phyloP scores from a whole-genome alignment of 2,113 vertebrate species.

The Erpornis zantholeuca region DNA sequence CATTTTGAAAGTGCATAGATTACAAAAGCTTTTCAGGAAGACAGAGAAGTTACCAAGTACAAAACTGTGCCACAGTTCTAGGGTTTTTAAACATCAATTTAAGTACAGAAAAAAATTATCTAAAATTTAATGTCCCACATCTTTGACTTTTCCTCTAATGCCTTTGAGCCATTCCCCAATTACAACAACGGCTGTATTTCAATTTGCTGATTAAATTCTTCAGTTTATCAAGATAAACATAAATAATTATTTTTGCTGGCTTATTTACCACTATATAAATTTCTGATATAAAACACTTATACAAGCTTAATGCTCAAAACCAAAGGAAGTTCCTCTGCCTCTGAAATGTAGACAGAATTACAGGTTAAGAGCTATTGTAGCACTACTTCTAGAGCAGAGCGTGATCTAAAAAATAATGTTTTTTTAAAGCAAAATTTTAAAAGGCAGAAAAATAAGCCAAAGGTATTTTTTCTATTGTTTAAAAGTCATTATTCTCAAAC shows the following conservation, averaged over 20 bases:
- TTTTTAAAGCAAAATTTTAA: not conserved
- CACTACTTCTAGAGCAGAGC: not conserved
- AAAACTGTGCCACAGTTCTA: not conserved
- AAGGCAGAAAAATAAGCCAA: not conserved
- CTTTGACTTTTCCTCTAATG: not conserved
- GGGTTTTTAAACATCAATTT: not conserved
- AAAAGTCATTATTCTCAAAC: not conserved
- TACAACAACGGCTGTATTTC: not conserved
- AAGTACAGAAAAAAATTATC: constrained; percentile 9
- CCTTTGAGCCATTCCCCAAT: not conserved
- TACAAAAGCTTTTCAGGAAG: constrained; percentile 27
- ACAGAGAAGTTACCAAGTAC: not conserved
- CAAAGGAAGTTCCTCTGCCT: not conserved
- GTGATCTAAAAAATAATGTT: not conserved
- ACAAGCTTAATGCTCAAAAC: not conserved
- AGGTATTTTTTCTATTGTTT: not conserved
- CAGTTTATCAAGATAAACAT: not conserved
- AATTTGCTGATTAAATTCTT: not conserved
- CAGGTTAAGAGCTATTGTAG: not conserved
- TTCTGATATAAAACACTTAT: not conserved
- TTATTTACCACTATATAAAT: not conserved
- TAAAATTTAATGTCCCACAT: not conserved
- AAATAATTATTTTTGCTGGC: not conserved
- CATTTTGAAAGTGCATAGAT: not conserved
- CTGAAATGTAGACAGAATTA: not conserved